A percentile compares a stretch with the other conserved stretches of the same genome.
These are phyloP conservation scores for Cerceris ruficornis DNA, from an alignment of 2,888 invertebrate species.

Conservation along the genomic window DNA sequence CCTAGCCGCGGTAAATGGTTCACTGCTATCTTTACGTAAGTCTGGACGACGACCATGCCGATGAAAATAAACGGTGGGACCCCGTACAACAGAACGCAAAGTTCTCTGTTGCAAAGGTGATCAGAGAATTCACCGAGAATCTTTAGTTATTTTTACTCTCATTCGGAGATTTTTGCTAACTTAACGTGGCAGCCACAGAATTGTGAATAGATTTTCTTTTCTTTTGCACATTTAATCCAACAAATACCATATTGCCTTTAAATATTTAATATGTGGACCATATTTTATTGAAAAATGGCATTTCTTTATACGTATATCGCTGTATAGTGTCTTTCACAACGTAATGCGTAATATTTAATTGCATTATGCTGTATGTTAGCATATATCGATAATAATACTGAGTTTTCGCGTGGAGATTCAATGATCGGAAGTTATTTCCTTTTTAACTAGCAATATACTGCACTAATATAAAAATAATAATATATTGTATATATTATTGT, in stretches of 20 bases:
- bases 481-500: too few species aligned
- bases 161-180: background rate
- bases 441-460: too few species aligned
- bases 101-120: background rate
- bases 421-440: too few species aligned
- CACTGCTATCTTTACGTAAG: conserved; percentile 51
- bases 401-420: too few species aligned
- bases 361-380: conserved; percentile 1
- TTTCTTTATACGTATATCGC: conserved; percentile 21
- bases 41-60: conserved; percentile 15
- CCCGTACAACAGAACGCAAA: background rate
- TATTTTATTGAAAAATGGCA: too few species aligned
- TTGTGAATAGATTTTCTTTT: too few species aligned
- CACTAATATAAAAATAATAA: too few species aligned
- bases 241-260: too few species aligned
- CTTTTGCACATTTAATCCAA: too few species aligned
- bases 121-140: background rate
- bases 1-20: conserved; percentile 56
- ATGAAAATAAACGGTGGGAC: conserved; percentile 8
- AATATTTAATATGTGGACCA: too few species aligned
- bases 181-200: conserved; percentile 20
- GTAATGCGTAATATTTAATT: conserved; percentile 38
- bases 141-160: background rate
- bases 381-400: conserved; percentile 9
- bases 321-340: conserved; percentile 16